phyloP scores from a whole-genome alignment of 2,888 invertebrate genomes.

The Cylloceria caligata region DNA sequence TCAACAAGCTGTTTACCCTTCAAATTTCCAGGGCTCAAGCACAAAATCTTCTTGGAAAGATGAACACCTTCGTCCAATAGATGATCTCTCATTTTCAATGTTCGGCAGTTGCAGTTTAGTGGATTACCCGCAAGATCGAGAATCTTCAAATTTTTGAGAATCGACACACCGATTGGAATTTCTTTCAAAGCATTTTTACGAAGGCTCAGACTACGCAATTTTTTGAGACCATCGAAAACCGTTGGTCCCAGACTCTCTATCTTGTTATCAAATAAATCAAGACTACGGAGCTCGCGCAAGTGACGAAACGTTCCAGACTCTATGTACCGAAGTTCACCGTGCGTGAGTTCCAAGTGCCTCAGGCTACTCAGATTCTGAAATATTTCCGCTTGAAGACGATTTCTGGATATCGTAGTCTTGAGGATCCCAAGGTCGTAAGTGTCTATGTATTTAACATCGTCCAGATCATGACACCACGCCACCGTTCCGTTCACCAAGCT shows the following conservation, averaged over 20 bases:
- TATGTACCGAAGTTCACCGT: conserved; percentile 87
- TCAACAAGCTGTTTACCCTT: conserved; percentile 87
- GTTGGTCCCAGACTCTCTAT: conserved; percentile 86
- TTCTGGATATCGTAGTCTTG: conserved; percentile 67
- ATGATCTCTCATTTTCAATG: conserved; percentile 88
- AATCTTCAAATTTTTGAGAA: conserved; percentile 86
- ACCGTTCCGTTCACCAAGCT: conserved; percentile 71
- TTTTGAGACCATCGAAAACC: conserved; percentile 85
- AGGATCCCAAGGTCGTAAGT: conserved; percentile 75
- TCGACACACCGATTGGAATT: conserved; percentile 87
- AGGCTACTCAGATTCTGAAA: conserved; percentile 86
- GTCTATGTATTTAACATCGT: conserved; percentile 77
- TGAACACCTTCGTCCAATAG: conserved; percentile 83
- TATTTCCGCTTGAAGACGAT: conserved; percentile 69
- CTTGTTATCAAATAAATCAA: conserved; percentile 88
- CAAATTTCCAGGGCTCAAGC: conserved; percentile 86
- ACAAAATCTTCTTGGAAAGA: conserved; percentile 85
- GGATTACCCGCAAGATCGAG: conserved; percentile 90
- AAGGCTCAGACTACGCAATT: conserved; percentile 88
- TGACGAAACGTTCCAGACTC: conserved; percentile 86
- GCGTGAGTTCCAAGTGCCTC: conserved; percentile 88
- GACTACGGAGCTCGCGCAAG: conserved; percentile 87
- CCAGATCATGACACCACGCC: conserved; percentile 77
- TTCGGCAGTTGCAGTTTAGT: conserved; percentile 90
- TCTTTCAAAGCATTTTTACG: conserved; percentile 87